Evolutionary conservation across 2,797 vertebrate species (phyloP).

Genomic region (Crocodylus rhombifer): DNA sequence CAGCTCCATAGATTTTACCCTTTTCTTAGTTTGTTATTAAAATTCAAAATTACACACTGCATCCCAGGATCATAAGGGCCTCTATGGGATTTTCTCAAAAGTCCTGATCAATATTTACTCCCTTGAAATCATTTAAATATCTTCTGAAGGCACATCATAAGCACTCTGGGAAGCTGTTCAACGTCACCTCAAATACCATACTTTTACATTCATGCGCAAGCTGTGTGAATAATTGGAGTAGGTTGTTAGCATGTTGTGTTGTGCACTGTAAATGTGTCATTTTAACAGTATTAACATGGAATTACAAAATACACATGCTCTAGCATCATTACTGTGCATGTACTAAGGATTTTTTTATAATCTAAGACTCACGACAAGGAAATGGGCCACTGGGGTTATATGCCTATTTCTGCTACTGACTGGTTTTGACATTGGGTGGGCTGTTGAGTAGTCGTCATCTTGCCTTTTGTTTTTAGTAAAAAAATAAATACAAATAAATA

Average conservation of each 20-base stretch:
- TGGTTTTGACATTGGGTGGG: not conserved
- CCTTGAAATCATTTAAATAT: not conserved
- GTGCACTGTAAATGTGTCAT: rapidly evolving
- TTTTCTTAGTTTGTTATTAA: not conserved
- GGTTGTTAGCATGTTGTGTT: not conserved
- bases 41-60: not conserved
- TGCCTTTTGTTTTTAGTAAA: not conserved
- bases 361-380: not conserved
- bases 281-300: not conserved
- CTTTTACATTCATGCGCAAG: not conserved
- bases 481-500: not conserved
- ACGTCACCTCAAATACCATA: not conserved
- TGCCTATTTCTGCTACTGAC: not conserved
- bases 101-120: not conserved
- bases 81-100: not conserved
- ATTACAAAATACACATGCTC: not conserved
- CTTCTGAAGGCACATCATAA: not conserved
- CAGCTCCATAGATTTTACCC: not conserved
- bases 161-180: not conserved
- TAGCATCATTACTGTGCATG: rapidly evolving
- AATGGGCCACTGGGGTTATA: not conserved
- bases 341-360: not conserved
- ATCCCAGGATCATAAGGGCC: not conserved
- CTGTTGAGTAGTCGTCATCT: not conserved
- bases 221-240: not conserved